Evolutionary conservation across 2,888 invertebrate genomes (phyloP), one percentile per base, ranked within the genome.

Genomic region (Cenopis cana): DNA sequence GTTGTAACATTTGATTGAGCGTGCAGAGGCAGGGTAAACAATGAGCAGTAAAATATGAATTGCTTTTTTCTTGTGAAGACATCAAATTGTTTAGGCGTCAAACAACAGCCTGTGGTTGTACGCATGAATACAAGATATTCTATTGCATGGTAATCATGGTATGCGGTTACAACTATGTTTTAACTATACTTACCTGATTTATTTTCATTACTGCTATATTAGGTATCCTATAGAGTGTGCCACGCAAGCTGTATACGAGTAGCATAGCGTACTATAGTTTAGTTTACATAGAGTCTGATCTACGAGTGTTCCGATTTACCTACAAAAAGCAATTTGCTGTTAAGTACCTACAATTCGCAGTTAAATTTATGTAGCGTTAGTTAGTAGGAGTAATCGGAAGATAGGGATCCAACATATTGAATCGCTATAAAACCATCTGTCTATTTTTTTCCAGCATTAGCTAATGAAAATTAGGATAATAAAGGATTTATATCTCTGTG

Each of bases 11-110:
- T 54, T 55, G 36, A 52, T 54, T 24, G 54, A 17, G 56, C 41
- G 66, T 49, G 29, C 49, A n/a, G 55, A 20, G 18, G 41, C 49
- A n/a, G 46, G 36, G 29, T 24, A 67, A 46, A 33, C 55, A 71
- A 67, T 67, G 17, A 67, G 55, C 61, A 60, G 60, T 61, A 54
- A 61, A 61, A 55, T 56, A 61, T 55, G 49, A 66, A 67, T 71
- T 61, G 59, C n/a, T 67, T 66, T 33, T 20, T 46, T 54, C 24
- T 17, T 20, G 17, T 46, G 41, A 46, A 46, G 41, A 46, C n/a
- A 46, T 46, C 41, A 46, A 46, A n/a, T n/a, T 12, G 38, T 38
- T 38, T n/a, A 46, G 41, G n/a, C 41, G n/a, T 46, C n/a, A 46
- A 46, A 46, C 14, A n/a, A 3, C 11, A 11, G 38, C 41, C 14